These are phyloP conservation scores for Paradoxurus hermaphroditus DNA, from an alignment of 2,113 vertebrate genomes.

Conservation along the genomic window DNA sequence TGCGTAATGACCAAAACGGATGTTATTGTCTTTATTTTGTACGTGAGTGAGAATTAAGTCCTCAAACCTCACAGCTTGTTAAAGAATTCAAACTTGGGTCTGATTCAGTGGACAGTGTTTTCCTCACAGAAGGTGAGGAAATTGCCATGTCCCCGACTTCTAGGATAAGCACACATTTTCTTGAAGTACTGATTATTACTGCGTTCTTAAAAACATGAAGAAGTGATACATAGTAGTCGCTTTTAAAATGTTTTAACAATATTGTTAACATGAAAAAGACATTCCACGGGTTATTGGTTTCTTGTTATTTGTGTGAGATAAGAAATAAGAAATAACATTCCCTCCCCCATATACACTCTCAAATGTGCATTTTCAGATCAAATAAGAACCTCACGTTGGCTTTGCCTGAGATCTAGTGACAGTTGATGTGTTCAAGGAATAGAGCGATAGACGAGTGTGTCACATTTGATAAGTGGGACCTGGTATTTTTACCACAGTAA, in stretches of 20 bases:
- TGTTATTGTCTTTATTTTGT: background rate
- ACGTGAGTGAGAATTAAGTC: background rate
- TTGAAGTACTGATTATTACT: background rate
- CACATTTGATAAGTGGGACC: background rate
- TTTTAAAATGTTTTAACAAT: background rate
- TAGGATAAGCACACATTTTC: background rate
- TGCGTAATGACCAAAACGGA: background rate
- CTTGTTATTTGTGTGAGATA: background rate
- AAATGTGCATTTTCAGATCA: background rate
- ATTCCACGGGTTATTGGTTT: background rate
- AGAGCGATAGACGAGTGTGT: background rate
- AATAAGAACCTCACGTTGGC: background rate
- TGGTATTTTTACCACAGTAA: background rate
- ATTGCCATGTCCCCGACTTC: background rate
- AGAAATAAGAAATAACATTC: background rate
- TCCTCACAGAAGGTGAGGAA: background rate
- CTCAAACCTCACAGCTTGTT: background rate
- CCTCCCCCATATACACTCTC: too few species aligned
- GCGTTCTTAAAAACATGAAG: background rate
- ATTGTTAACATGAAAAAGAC: background rate
- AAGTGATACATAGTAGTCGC: background rate
- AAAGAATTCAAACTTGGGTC: background rate
- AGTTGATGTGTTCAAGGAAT: background rate
- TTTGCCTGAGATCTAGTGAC: background rate
- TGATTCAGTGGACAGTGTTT: background rate